Base-by-base conservation (phyloP, 2,113 vertebrate genomes). In the Leptobrachium ailaonicum region DNA sequence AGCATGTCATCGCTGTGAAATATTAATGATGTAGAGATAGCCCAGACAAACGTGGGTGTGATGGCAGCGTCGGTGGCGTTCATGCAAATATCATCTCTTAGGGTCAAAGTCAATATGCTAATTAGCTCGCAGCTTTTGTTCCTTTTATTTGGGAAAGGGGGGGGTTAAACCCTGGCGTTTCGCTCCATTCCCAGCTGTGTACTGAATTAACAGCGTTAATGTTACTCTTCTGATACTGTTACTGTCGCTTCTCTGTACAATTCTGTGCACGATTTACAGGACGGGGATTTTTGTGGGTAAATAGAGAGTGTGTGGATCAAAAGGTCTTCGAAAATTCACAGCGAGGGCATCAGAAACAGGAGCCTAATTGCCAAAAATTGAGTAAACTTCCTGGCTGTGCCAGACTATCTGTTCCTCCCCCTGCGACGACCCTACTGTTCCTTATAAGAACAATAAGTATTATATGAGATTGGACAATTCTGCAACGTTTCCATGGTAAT, bases 61-160 rank as follows among this genome's bases (percentile, higher is more conserved):
- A 58, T 58, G 56, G 13, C 56, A 1, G 10, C 6, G 11, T 7
- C 50, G 50, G 50, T 11, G 20, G 20, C 40, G 53, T 58, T 50
- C 54, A 43, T 43, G 71, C 54, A 60, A 41, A 62, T 73, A 41
- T 60, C 41, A 20, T 50, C 20, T 32, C 20, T 42, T 40, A 11
- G 54, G 71, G 71, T 73, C 71, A 73, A 60, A 41, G 54, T 60
- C 71, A 73, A 44, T 41, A 53, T 73, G n/a, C 71, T 73, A 73
- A 73, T 73, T 73, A 73, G 71, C 71, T 58, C 56, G 12, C 54
- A 62, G 42, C 40, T 40, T 43, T 73, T 73, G 71, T 73, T 58
- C 42, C 41, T 73, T 73, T 58, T 73, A 32, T 53, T 42, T 40
- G 41, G 43, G 58, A 20, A 73, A 56, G 1, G 42, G 41, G 6